phyloP scores from a whole-genome alignment of 2,797 vertebrate genomes.

The Artibeus lituratus region DNA sequence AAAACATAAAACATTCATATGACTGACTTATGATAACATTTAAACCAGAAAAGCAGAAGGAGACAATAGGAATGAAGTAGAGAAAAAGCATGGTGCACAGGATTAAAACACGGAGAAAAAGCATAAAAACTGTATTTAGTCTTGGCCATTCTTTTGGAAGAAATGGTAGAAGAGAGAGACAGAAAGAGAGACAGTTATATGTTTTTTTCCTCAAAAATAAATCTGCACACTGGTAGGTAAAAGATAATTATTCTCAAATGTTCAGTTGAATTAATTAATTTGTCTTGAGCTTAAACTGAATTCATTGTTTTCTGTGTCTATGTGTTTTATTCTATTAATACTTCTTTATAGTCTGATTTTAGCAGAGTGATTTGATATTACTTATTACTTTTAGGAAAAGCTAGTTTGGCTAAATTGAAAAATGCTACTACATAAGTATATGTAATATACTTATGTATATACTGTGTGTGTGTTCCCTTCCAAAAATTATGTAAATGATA shows the following conservation, averaged over 20 bases:
- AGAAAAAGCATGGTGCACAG: background rate
- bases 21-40: background rate
- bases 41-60: background rate
- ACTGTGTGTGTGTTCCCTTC: background rate
- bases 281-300: conserved; percentile 34
- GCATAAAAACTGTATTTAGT: background rate
- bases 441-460: no score
- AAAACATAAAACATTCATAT: conserved; percentile 22
- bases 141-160: background rate
- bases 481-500: background rate
- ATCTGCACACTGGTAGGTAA: background rate
- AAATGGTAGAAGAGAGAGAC: background rate
- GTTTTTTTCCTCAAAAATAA: background rate
- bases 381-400: background rate
- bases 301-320: background rate
- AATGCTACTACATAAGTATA: background rate
- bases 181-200: background rate
- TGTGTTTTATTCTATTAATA: background rate
- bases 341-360: background rate
- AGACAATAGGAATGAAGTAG: background rate
- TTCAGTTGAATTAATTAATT: background rate
- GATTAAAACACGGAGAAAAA: background rate
- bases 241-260: background rate
- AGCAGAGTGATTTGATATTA: background rate
- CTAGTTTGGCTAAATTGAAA: background rate